phyloP scores from a whole-genome alignment of 2,113 vertebrate species.

The Setophaga kirtlandii region DNA sequence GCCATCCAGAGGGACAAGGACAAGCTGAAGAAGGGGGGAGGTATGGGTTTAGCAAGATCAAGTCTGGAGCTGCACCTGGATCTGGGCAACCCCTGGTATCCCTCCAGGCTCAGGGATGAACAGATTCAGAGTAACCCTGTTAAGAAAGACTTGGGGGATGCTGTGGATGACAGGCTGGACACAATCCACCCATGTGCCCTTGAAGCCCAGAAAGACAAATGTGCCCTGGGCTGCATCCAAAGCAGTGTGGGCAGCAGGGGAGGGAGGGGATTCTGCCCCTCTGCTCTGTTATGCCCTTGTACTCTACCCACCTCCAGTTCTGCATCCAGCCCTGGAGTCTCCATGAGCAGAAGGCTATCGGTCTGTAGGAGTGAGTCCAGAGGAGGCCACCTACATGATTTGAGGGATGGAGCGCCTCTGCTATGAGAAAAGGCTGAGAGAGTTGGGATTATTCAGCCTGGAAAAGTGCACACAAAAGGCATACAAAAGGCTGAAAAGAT shows the following conservation, averaged over 20 bases:
- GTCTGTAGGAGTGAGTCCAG: neutral
- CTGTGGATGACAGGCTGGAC: neutral
- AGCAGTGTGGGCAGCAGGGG: rapidly evolving
- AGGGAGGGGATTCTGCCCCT: neutral
- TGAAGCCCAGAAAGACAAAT: neutral
- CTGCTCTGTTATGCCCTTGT: neutral
- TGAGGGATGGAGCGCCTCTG: neutral
- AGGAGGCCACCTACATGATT: neutral
- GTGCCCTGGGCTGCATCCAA: neutral
- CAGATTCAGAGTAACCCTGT: neutral
- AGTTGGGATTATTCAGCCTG: rapidly evolving
- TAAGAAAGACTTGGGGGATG: neutral
- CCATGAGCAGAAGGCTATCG: neutral
- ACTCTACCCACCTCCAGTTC: neutral
- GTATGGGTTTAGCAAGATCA: neutral
- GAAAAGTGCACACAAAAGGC: neutral
- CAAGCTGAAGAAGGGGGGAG: neutral
- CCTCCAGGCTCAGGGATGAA: neutral
- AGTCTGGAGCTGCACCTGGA: neutral
- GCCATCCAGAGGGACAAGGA: neutral
- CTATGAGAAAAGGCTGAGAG: neutral
- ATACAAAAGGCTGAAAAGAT: too few species aligned
- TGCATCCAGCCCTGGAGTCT: neutral
- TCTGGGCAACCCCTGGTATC: rapidly evolving
- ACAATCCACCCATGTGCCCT: too few species aligned